Percentiles rank a stretch among this genome's conserved stretches.
Conservation (phyloP, 1,140 invertebrate species). For the Diplogasteroides magnus region DNA sequence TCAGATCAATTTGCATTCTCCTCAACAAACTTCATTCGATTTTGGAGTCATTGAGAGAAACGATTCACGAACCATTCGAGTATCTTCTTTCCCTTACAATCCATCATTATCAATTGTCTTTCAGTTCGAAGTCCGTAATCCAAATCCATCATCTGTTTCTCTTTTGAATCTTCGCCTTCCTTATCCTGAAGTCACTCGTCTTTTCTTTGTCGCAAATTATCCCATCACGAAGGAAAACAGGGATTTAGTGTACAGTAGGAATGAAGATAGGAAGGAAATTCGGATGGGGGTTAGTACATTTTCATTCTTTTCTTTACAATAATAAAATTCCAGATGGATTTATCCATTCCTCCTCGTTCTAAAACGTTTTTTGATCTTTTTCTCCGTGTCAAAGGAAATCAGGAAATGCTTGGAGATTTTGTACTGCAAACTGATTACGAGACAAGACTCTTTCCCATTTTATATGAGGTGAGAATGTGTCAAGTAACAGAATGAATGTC, state of each 20-base stretch:
- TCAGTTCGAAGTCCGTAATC: conserved; percentile 31
- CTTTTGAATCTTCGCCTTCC: conserved; percentile 9
- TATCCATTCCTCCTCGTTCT: not conserved
- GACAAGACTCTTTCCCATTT: conserved; percentile 10
- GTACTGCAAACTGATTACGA: conserved; percentile 22
- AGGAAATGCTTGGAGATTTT: conserved; percentile 1
- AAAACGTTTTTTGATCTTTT: not conserved
- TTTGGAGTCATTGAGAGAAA: conserved; percentile 70
- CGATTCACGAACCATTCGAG: conserved; percentile 63
- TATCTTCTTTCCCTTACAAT: conserved; percentile 1
- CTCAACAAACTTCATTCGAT: conserved; percentile 65
- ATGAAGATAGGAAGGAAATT: conserved; percentile 24
- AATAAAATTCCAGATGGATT: conserved; percentile 9
- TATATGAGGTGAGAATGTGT: conserved; percentile 18
- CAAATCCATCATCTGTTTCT: conserved; percentile 13
- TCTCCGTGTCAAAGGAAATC: conserved; percentile 11
- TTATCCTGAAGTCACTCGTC: conserved; percentile 11
- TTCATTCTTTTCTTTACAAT: conserved; percentile 10
- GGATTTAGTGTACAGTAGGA: conserved; percentile 7
- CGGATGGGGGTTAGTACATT: conserved; percentile 9
- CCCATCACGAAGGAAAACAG: conserved; percentile 10
- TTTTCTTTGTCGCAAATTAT: conserved; percentile 16
- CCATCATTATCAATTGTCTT: not conserved
- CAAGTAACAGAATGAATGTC: too few relatives aligned
- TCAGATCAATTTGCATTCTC: conserved; percentile 58